Base-by-base conservation (phyloP, 2,797 vertebrate species). In the Spinibarbus caldwelli region DNA sequence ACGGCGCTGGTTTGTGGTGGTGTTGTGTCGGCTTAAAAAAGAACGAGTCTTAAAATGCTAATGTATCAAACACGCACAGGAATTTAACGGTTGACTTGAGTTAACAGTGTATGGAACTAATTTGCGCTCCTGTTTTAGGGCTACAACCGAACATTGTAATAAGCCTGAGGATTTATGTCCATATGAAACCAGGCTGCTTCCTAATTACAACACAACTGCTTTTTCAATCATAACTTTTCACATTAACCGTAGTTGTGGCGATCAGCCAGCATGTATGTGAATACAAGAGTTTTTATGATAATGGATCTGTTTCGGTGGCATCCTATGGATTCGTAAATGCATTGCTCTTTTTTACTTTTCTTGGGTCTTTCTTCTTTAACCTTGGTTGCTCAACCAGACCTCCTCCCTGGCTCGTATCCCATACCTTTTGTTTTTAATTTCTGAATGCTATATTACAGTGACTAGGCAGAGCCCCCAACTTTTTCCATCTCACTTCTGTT, bases 11-110 rank as follows among this genome's bases (percentile, higher is more conserved):
- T 71, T 66, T 26, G 78, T 45, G 77, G 17, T 79, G 57, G 41
- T 64, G 77, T 79, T 66, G n/a, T n/a, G n/a, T 45, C 26, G 38
- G 59, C 59, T 79, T 73, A n/a, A 70, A 75, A 73, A 54, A 66
- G 71, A 82, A 57, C 66, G 45, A 78, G 68, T 45, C 59, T 17
- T 43, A 67, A 78, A 62, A 83, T 78, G 62, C 64, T 75, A 62
- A 80, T 77, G 71, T 52, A 38, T 85, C 92, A 90, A 84, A 89
- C 90, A 80, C 78, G 87, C 79, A 81, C 88, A 47, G 52, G 82
- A 81, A 83, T 59, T 52, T 70, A 59, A 72, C 41, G 57, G 68
- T 71, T 78, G 70, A 52, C 52, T 85, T 78, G 76, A 70, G 76
- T 71, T 82, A 66, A 72, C 54, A 19, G 76, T 83, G 75, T 72